These are phyloP conservation scores for Acyrthosiphon pisum DNA, from an alignment of 1,140 invertebrate genomes.

Conservation along the genomic window DNA sequence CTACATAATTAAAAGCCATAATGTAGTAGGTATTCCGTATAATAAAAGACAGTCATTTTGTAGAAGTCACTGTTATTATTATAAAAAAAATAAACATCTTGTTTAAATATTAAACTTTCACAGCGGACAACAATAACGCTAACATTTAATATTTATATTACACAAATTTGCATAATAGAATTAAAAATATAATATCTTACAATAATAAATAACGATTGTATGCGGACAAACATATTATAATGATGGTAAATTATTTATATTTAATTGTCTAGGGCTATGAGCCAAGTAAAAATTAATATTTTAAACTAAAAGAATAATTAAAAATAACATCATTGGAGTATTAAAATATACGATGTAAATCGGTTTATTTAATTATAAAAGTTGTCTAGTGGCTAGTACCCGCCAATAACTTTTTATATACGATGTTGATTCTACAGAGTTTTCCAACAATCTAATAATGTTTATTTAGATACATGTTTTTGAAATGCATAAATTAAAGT, in stretches of 20 bases:
- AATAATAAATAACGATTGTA: not conserved
- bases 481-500: not conserved
- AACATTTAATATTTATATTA: not conserved
- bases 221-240: not conserved
- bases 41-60: not conserved
- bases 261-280: conserved; percentile 8
- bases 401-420: not conserved
- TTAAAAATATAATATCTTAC: conserved; percentile 3
- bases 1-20: not conserved
- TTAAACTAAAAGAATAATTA: not conserved
- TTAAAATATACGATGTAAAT: not conserved
- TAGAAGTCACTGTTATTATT: not conserved
- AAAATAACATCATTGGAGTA: not conserved
- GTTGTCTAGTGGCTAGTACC: not conserved
- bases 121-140: not conserved
- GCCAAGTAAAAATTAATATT: not conserved
- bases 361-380: conserved; percentile 9
- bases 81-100: not conserved
- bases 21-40: not conserved
- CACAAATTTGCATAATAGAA: not conserved
- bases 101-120: not conserved
- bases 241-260: not conserved
- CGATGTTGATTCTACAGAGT: not conserved
- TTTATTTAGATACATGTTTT: conserved; percentile 15
- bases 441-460: not conserved